Conservation (phyloP, 2,113 vertebrate species). For the Clarias gariepinus region DNA sequence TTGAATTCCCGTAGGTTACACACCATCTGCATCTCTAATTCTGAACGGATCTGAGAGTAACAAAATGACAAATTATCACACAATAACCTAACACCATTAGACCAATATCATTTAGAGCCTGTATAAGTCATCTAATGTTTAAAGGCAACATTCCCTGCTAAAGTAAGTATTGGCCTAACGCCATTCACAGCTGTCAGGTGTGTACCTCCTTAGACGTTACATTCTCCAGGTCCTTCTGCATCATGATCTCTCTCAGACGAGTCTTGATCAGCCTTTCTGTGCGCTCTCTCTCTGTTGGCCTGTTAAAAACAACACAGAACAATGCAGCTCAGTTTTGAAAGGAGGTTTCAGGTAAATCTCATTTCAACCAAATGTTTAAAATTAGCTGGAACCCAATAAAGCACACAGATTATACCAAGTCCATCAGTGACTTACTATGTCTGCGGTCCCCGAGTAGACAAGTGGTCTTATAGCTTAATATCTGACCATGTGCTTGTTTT, state of each 20-base stretch:
- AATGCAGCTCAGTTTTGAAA: not conserved
- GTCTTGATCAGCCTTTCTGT: constrained; percentile 93
- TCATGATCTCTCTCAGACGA: constrained; percentile 96
- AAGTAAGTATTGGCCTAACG: not conserved
- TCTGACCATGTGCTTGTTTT: not conserved
- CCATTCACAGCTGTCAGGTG: not conserved
- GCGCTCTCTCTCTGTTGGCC: constrained; percentile 93
- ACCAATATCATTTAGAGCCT: not conserved
- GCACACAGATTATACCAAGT: not conserved
- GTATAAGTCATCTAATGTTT: not conserved
- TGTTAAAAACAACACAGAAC: constrained; percentile 60
- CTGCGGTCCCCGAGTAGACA: not conserved
- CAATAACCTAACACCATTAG: not conserved
- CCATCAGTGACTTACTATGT: not conserved
- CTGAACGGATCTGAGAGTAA: constrained; percentile 86
- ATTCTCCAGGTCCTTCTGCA: constrained; percentile 98
- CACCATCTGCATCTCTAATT: constrained; percentile 98
- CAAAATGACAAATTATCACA: not conserved
- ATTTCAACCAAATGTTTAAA: not conserved
- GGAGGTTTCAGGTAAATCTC: not conserved
- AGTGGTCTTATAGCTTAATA: not conserved
- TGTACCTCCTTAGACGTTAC: constrained; percentile 96
- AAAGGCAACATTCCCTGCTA: not conserved
- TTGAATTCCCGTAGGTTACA: constrained; percentile 96
- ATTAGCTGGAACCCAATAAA: not conserved